Evolutionary conservation across 2,797 vertebrate species (phyloP).

Genomic region (Odontamblyopus lacepedii): DNA sequence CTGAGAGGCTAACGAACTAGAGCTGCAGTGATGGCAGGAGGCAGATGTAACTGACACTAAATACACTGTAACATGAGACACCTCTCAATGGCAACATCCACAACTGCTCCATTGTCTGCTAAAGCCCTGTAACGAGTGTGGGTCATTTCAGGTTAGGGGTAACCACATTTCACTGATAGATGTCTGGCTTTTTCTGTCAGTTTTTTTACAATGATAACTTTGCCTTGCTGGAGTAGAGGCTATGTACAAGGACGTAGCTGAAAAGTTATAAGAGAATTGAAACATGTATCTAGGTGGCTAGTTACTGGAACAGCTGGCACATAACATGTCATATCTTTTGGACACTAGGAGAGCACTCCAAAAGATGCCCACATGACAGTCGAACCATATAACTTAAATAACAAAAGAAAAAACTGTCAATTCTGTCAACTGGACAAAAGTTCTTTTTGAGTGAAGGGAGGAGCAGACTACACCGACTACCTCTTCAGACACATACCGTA

Average conservation of each 20-base stretch:
- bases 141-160: neutral
- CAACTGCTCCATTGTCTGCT: slow-evolving; percentile 36
- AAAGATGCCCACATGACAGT: neutral
- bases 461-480: too few species aligned
- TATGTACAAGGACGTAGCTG: neutral
- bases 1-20: slow-evolving; percentile 42
- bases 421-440: too few species aligned
- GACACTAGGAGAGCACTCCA: neutral
- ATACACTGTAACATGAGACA: slow-evolving; percentile 37
- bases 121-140: slow-evolving; percentile 2
- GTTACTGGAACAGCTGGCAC: too few species aligned
- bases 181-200: neutral
- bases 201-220: neutral
- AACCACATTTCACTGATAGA: neutral
- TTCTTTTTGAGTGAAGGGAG: too few species aligned
- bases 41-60: slow-evolving; percentile 43
- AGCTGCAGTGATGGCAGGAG: slow-evolving; percentile 29
- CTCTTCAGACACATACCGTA: too few species aligned
- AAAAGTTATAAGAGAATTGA: neutral
- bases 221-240: neutral
- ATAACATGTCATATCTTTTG: neutral
- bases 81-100: slow-evolving; percentile 33
- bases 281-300: neutral
- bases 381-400: neutral
- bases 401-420: too few species aligned